Percentiles rank a stretch among this genome's conserved stretches.
Conservation (phyloP, 1,140 invertebrate genomes). For the Cyclina sinensis region DNA sequence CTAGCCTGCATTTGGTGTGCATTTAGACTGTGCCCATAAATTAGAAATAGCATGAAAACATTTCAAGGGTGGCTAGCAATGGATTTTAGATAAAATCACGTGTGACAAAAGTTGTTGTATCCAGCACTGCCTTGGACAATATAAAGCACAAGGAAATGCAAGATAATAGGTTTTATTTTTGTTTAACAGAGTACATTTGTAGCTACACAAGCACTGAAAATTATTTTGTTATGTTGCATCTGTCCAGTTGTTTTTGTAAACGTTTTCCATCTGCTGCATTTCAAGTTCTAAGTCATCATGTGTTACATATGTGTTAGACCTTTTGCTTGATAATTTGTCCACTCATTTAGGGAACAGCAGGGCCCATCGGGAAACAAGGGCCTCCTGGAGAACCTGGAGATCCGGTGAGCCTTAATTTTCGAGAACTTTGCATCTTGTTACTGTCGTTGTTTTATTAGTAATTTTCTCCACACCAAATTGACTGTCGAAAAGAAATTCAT, state of each 20-base stretch:
- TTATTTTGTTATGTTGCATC: background rate
- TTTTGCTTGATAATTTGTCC: conserved; percentile 17
- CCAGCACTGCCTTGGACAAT: background rate
- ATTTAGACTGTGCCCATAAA: background rate
- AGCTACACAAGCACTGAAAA: background rate
- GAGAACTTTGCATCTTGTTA: background rate
- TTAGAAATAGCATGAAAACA: conserved; percentile 18
- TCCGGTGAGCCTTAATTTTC: conserved; percentile 69
- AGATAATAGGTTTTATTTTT: background rate
- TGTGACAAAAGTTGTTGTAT: background rate
- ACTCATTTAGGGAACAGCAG: conserved; percentile 70
- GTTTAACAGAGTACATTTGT: background rate
- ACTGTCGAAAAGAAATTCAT: background rate
- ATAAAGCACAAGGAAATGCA: background rate
- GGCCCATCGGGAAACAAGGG: conserved; percentile 70
- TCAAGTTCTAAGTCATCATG: background rate
- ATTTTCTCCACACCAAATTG: background rate
- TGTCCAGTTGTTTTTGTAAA: background rate
- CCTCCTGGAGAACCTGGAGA: conserved; percentile 66
- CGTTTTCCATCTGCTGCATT: background rate
- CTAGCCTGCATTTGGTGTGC: conserved; percentile 12
- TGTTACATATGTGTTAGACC: background rate
- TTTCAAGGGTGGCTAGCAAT: background rate
- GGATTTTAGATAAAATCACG: background rate
- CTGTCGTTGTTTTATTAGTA: background rate